These are phyloP conservation scores for Tinea trinotella DNA, from an alignment of 2,888 invertebrate species.

Conservation along the genomic window DNA sequence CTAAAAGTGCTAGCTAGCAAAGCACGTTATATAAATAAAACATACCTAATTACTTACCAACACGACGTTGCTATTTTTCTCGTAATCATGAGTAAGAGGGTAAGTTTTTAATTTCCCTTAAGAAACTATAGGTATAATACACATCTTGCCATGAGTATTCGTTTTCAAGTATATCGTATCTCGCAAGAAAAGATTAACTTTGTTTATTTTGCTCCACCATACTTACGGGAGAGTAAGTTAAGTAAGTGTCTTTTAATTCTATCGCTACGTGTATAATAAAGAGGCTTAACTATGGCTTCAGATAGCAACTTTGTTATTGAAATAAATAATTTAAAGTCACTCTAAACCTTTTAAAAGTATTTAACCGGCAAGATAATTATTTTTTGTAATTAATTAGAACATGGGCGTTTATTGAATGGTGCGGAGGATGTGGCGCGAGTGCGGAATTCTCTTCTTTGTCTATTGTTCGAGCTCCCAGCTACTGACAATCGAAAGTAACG, in stretches of 20 bases:
- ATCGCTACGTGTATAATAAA: neutral
- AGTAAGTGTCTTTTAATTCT: neutral
- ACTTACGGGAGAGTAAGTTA: neutral
- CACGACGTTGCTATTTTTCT: no score
- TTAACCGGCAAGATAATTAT: neutral
- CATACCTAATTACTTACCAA: no score
- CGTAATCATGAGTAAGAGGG: no score
- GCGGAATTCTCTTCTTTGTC: slow-evolving; percentile 13
- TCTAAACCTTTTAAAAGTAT: neutral
- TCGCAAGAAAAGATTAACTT: neutral
- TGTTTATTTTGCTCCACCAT: neutral
- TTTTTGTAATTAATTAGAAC: slow-evolving; percentile 3
- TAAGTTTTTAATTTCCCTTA: neutral
- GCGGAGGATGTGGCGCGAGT: neutral
- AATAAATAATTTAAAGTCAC: neutral
- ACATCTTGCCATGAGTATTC: neutral
- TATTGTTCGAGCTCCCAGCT: slow-evolving; percentile 16
- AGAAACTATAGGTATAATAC: neutral
- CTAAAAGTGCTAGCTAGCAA: neutral
- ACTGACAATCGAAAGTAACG: slow-evolving; percentile 18
- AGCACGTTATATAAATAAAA: neutral
- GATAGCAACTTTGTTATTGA: neutral
- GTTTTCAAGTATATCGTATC: neutral
- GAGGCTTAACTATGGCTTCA: neutral
- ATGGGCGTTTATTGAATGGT: slow-evolving; percentile 7